Evolutionary conservation across 2,797 vertebrate species (phyloP), one percentile per base, ranked within the genome.

Genomic region (Gymnocypris eckloni): DNA sequence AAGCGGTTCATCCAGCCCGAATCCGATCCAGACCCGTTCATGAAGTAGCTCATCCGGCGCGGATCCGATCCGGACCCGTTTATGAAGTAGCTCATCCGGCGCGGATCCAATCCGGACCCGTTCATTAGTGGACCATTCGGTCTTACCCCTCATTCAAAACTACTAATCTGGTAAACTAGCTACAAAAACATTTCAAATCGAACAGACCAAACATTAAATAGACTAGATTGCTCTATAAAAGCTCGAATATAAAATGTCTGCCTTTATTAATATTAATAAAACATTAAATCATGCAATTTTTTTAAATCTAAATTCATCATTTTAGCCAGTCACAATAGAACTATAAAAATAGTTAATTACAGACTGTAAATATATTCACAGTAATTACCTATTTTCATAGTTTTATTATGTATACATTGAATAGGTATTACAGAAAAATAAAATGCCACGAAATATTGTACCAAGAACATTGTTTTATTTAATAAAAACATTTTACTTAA

Each of bases 221-320:
- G 10, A 45, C 43, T 45, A 45, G 43, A 45, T 18, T 71, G 8
- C 69, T 11, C 37, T 43, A 10, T 71, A 43, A 43, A 4, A 22
- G 52, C 13, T 43, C n/a, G 20, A 71, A 71, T 41, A 43, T 71
- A 41, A 41, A 41, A 41, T 41, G 41, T 41, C 41, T 41, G 39
- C 33, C 37, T 70, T 70, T 67, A 69, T 69, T 70, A 41, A 70
- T 70, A 41, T 41, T 70, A 43, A 70, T 43, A 70, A 70, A 20
- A 20, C 16, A 70, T 70, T 16, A 41, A 22, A 43, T 70, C 18
- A 41, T 70, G 41, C 3, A 41, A 70, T 28, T 28, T 28, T 28
- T 28, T 28, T 28, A n/a, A 20, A 69, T 69, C 66, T 4, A 70
- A 70, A 41, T 39, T 8, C 37, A 71, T 22, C 8, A 9, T n/a